Base-by-base conservation (phyloP, 2,888 invertebrate species). In the Ariolimax columbianus region DNA sequence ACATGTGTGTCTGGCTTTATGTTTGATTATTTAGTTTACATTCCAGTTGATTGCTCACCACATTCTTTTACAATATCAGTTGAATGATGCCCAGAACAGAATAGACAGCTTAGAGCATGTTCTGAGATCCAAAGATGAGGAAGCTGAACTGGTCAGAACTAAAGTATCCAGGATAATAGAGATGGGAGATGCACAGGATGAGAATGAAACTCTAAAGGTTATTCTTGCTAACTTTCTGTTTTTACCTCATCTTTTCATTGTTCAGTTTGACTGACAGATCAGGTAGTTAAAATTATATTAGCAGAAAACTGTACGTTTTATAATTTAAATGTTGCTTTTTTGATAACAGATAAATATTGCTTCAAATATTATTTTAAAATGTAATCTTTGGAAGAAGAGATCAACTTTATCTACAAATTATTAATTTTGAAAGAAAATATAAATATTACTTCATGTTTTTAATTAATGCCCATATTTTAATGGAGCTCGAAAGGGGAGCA, bases 161-260 rank as follows among this genome's bases (percentile, higher is more conserved):
- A 77, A 81, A 38, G 85, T 82, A 11, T 38, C 85, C 38, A 77
- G 36, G 47, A 82, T 85, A 38, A 30, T 82, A 23, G 82, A 82
- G 14, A 85, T 85, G 70, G 82, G 82, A 40, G 82, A 85, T 77
- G 70, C 72, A 23, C 82, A 82, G 26, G 70, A 70, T 17, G 85
- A 85, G 59, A 85, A 85, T 78, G 80, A 85, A 72, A 77, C 19
- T 47, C 63, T 85, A 23, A 82, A 47, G 82, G 85, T 85, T 30
- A 77, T 72, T 73, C 30, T 11, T 33, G 26, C n/a, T 63, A n/a
- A 4, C 26, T 63, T 63, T 63, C n/a, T n/a, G 26, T 66, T 66
- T 4, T 23, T 59, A 33, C 66, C 3, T 66, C 23, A 33, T 23
- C 70, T 6, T 36, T 0, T 40, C 26, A 6, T 73, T 17, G n/a